Base-by-base conservation (phyloP, 2,797 vertebrate species). In the Coilia nasus region DNA sequence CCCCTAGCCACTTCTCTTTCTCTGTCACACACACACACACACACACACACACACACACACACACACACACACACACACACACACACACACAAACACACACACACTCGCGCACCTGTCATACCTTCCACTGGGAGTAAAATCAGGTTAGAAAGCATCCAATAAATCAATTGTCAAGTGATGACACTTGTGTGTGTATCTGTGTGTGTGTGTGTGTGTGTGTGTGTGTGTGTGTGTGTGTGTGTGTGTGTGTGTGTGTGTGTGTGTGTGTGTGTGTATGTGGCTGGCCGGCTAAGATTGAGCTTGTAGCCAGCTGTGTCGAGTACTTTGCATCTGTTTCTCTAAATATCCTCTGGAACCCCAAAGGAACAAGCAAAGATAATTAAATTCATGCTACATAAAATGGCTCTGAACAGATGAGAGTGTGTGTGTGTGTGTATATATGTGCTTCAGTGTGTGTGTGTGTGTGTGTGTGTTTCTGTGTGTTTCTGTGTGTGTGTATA, bases 91-190 rank as follows among this genome's bases (percentile, higher is more conserved):
- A 67, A 0, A 67, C 23, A 67, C 64, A 71, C 28, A 71, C 11
- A 5, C 15, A 21, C 6, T 19, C 31, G 21, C 5, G 21, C 35
- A 19, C 31, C 19, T 71, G 64, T 71, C 64, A 35, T 71, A 31
- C 28, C 64, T 35, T 71, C 64, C 28, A 2, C 14, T 17, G 12
- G 28, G 64, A 71, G 12, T 71, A 0, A 71, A 71, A 71, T 71
- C 23, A 71, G 64, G 12, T 71, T 71, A 31, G 64, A 25, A 71
- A 71, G 28, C 64, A 71, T 71, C 64, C 28, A 25, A 71, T 71
- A 71, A 71, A 71, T 71, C 64, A 71, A 35, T 71, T 71, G 64
- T 71, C 64, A 31, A 71, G 64, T 71, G 28, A 71, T 71, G 64
- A 11, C 64, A 35, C 12, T 31, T 25, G 10, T 2, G 59, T 60